Base-by-base conservation (phyloP, 2,888 invertebrate genomes). In the Callyntrura sp. region DNA sequence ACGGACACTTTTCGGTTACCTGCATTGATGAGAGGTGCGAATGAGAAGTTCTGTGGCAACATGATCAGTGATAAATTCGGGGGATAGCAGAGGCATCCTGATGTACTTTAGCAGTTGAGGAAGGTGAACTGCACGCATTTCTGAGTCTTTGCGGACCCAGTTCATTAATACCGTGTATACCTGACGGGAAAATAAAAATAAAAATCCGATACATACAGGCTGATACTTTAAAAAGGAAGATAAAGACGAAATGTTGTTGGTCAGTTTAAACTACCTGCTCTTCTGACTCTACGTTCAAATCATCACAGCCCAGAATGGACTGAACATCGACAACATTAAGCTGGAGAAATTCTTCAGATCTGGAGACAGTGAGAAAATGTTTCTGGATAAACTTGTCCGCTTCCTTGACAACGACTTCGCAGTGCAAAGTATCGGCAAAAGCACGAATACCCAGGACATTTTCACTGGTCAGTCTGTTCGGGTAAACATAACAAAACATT, bases 81-180 rank as follows among this genome's bases (percentile, higher is more conserved):
- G 97, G 1, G 97, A 96, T 2, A 98, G 95, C 62, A 98, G 95
- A 0, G 98, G 98, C 94, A 98, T 95, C 45, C 98, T 95, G 0
- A 98, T 97, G 92, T 96, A 95, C 8, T 97, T 95, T 91, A 98
- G 95, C 23, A 98, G 95, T 94, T 96, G 96, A 0, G 97, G 96
- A 90, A 98, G 95, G 93, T 95, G 94, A 8, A 95, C 94, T 48
- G 95, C 95, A 81, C 97, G 95, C 20, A 94, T 94, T 1, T 96
- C 95, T 51, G 95, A 94, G 65, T 96, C 96, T 92, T 96, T 96
- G 94, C 97, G 97, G 6, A 96, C 95, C 98, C 98, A 98, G 70
- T 96, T 95, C 95, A 98, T 96, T 60, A 97, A 96, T 0, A 97
- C 97, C 94, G 97, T 97, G 95, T 98, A 98, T 48, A 98, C 97